Percentiles rank a stretch among this genome's conserved stretches.
phyloP scores from a whole-genome alignment of 2,113 vertebrate genomes.

The Tamias sibiricus region DNA sequence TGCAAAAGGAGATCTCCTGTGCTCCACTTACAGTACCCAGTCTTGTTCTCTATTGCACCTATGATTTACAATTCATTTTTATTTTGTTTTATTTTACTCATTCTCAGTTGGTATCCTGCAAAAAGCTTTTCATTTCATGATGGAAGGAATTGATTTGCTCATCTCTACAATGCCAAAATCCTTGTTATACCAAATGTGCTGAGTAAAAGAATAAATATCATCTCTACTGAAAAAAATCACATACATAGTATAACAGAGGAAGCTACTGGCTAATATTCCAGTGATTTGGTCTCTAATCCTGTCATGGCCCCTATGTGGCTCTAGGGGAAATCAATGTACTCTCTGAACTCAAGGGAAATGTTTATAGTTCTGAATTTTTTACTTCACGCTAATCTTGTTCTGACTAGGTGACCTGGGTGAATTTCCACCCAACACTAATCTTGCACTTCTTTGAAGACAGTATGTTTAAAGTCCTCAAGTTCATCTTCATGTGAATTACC shows the following conservation, averaged over 20 bases:
- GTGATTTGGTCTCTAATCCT: not conserved
- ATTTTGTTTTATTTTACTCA: no score
- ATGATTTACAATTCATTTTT: fast-evolving
- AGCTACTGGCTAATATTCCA: not conserved
- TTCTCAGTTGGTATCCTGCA: not conserved
- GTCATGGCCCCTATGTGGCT: not conserved
- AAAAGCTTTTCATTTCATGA: not conserved
- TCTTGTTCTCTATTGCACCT: not conserved
- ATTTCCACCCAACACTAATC: no score
- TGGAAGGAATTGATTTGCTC: not conserved
- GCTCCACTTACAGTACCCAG: no score
- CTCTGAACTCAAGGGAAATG: not conserved
- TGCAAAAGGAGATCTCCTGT: not conserved
- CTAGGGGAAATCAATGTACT: not conserved
- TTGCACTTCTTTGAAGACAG: no score
- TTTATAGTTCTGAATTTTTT: no score
- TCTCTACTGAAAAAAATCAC: not conserved
- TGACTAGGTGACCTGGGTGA: no score
- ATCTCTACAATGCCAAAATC: not conserved
- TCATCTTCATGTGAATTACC: no score
- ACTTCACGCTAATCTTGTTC: no score
- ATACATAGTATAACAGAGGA: not conserved
- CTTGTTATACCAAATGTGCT: not conserved
- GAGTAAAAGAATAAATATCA: not conserved
- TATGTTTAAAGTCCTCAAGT: no score